These are phyloP conservation scores for Acropora yongei DNA, from an alignment of 64 coral and sea anemone genomes.

Conservation along the genomic window DNA sequence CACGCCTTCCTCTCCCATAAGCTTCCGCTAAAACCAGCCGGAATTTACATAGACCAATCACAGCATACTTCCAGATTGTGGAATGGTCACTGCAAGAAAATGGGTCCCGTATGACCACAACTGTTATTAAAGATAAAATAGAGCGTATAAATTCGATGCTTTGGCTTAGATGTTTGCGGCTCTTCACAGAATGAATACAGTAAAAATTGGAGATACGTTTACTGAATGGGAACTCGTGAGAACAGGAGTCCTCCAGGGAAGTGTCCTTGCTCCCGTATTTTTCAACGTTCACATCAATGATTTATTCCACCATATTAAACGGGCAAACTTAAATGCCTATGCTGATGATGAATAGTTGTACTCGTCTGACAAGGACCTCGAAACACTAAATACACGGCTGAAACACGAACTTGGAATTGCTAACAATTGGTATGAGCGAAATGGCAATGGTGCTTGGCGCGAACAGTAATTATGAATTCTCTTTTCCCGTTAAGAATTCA, in stretches of 20 bases:
- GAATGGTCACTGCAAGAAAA: too few species aligned
- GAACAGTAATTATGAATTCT: constrained; percentile 1
- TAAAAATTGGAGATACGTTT: not conserved
- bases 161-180: too few species aligned
- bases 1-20: too few species aligned
- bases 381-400: too few species aligned
- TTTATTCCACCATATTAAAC: not conserved
- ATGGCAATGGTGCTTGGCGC: not conserved
- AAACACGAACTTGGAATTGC: not conserved
- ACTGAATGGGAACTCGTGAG: not conserved
- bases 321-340: not conserved
- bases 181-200: too few species aligned
- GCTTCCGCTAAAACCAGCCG: too few species aligned
- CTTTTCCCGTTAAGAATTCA: not conserved
- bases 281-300: not conserved
- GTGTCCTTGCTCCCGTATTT: not conserved
- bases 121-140: too few species aligned
- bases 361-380: not conserved
- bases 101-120: too few species aligned
- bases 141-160: too few species aligned
- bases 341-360: not conserved
- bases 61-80: too few species aligned
- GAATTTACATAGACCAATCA: too few species aligned
- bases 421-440: not conserved
- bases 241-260: not conserved